These are phyloP conservation scores for Gallinago jamesoni DNA, from an alignment of 2,113 vertebrate species.

Conservation along the genomic window DNA sequence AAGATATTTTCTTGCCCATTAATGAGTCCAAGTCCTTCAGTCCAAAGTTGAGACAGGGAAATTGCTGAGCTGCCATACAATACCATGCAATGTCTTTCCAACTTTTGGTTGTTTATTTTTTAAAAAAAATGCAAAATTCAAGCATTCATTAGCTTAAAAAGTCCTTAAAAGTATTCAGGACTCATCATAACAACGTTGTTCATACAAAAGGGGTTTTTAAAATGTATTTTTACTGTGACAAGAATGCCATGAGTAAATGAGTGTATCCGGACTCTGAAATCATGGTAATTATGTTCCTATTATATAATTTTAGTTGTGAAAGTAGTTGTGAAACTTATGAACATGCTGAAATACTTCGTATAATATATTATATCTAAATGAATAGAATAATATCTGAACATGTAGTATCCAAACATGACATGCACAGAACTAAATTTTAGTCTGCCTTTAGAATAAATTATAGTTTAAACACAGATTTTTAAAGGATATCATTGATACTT, in stretches of 20 bases:
- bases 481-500: neutral
- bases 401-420: neutral
- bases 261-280: neutral
- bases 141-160: neutral
- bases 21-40: neutral
- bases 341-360: neutral
- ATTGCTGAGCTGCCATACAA: neutral
- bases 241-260: neutral
- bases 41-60: neutral
- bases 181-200: neutral
- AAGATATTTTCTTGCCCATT: neutral
- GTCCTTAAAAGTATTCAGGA: neutral
- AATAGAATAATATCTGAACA: neutral
- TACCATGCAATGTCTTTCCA: neutral
- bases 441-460: neutral
- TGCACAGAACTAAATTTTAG: neutral
- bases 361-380: neutral
- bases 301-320: neutral
- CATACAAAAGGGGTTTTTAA: neutral
- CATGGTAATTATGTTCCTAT: neutral
- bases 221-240: constrained; percentile 2
- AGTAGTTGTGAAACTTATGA: neutral
- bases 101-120: rapidly evolving
- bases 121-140: neutral
- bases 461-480: neutral